A percentile compares a stretch with the other conserved stretches of the same genome.
phyloP scores from a whole-genome alignment of 2,113 vertebrate genomes.

The Cyrtonyx montezumae region DNA sequence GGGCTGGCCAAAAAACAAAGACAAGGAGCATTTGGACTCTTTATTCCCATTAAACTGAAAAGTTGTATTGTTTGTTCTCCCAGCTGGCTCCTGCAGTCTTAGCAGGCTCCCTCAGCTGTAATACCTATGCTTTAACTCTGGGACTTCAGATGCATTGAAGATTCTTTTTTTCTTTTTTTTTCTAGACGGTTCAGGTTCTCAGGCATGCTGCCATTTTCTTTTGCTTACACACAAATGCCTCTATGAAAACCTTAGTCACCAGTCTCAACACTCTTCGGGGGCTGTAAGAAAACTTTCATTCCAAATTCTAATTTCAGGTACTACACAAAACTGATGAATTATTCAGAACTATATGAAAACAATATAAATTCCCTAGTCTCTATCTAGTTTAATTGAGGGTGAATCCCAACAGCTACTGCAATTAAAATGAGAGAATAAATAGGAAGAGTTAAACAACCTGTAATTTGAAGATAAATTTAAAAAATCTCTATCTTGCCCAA shows the following conservation, averaged over 20 bases:
- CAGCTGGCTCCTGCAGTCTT: background rate
- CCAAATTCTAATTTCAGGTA: constrained; percentile 5
- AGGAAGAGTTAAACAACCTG: background rate
- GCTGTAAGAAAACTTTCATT: background rate
- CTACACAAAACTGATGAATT: constrained; percentile 6
- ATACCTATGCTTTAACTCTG: background rate
- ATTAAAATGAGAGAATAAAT: background rate
- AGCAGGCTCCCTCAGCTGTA: background rate
- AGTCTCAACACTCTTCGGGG: background rate
- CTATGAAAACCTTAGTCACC: background rate
- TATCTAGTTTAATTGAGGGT: constrained; percentile 28
- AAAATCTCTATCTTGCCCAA: background rate
- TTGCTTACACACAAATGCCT: background rate
- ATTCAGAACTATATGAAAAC: constrained; percentile 2
- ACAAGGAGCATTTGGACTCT: background rate
- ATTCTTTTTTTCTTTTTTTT: background rate
- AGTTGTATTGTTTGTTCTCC: background rate
- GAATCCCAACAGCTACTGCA: background rate
- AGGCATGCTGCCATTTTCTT: background rate
- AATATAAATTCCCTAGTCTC: background rate
- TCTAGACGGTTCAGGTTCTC: background rate
- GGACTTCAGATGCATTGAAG: background rate
- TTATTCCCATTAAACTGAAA: background rate
- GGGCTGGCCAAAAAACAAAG: background rate
- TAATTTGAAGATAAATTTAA: background rate